Evolutionary conservation across 2,888 invertebrate genomes (phyloP).

Genomic region (Odontocerum albicorne): DNA sequence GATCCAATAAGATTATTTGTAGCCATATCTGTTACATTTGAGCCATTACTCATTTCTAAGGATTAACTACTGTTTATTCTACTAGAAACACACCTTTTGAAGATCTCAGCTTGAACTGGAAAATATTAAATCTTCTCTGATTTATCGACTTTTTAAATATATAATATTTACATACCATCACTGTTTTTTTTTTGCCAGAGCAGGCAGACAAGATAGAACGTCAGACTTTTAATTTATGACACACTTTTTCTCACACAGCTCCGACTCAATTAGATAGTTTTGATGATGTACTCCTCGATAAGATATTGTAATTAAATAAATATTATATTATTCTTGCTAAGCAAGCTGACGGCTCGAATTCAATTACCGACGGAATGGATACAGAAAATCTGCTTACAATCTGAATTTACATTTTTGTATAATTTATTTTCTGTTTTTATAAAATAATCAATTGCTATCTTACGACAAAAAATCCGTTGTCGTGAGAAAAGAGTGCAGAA

Average conservation of each 20-base stretch:
- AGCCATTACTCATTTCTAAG: slow-evolving; percentile 35
- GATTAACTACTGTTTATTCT: slow-evolving; percentile 33
- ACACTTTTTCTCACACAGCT: too few relatives aligned
- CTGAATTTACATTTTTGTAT: not conserved
- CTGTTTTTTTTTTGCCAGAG: too few relatives aligned
- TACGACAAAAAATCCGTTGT: too few relatives aligned
- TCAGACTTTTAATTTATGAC: too few relatives aligned
- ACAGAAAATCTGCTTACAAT: not conserved
- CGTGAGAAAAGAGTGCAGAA: too few relatives aligned
- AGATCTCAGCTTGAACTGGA: not conserved
- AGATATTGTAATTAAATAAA: not conserved
- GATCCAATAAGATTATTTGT: slow-evolving; percentile 36
- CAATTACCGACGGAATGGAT: not conserved
- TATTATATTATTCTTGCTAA: not conserved
- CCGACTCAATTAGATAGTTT: too few relatives aligned
- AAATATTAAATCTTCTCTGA: not conserved
- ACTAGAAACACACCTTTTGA: slow-evolving; percentile 3
- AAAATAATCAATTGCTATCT: not conserved
- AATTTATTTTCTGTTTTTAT: not conserved
- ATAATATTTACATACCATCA: too few relatives aligned
- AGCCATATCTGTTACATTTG: slow-evolving; percentile 32
- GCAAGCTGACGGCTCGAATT: too few relatives aligned
- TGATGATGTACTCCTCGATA: too few relatives aligned
- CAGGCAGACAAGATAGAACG: too few relatives aligned
- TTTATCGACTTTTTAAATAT: too few relatives aligned